A percentile compares a stretch with the other conserved stretches of the same genome.
These are phyloP conservation scores for Buphagus erythrorhynchus DNA, from an alignment of 2,797 vertebrate species.

Conservation along the genomic window DNA sequence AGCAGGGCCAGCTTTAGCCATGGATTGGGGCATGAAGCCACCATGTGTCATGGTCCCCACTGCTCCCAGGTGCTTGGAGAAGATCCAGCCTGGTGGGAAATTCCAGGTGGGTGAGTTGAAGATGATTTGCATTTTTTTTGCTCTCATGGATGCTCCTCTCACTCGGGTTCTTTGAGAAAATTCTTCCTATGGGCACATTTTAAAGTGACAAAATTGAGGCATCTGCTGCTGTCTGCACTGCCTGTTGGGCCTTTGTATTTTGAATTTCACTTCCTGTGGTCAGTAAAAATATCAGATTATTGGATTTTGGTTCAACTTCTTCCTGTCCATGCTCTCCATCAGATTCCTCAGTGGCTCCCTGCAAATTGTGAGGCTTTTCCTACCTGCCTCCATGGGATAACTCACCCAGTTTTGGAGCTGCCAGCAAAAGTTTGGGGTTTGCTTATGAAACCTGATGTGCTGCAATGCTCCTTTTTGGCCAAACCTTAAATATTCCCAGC, in stretches of 20 bases:
- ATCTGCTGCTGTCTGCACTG: not conserved
- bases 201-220: not conserved
- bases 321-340: not conserved
- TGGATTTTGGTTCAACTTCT: not conserved
- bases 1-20: no score
- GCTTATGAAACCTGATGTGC: not conserved
- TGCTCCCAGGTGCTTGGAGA: accelerated
- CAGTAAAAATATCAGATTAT: not conserved
- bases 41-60: not conserved
- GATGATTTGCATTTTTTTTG: not conserved
- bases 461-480: not conserved
- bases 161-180: not conserved
- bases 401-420: not conserved
- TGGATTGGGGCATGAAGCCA: not conserved
- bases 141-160: not conserved
- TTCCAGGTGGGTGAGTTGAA: not conserved
- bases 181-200: not conserved
- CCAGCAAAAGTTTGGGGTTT: not conserved
- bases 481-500: not conserved
- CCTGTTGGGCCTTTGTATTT: not conserved
- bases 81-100: not conserved
- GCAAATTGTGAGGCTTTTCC: not conserved
- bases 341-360: not conserved
- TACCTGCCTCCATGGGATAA: not conserved
- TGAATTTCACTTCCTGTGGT: not conserved